Evolutionary conservation across 2,888 invertebrate genomes (phyloP).

Genomic region (Nasonia oneida): DNA sequence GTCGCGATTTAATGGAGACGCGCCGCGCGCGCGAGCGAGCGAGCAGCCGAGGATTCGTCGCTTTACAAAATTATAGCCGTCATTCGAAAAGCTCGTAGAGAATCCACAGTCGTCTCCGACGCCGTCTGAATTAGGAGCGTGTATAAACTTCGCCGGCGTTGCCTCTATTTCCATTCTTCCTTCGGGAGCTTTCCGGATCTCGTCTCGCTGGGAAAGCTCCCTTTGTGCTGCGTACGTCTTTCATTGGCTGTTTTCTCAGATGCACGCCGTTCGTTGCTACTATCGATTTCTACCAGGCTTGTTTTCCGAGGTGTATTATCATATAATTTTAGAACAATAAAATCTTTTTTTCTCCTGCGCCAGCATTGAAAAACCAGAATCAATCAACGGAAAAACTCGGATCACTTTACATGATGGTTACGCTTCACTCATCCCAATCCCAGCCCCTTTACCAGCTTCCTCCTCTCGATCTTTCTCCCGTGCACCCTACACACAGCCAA

Average conservation of each 20-base stretch:
- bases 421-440: neutral
- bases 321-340: too few relatives aligned
- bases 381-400: neutral
- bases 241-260: neutral
- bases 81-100: constrained; percentile 46
- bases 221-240: neutral
- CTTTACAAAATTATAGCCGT: constrained; percentile 54
- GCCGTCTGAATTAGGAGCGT: constrained; percentile 50
- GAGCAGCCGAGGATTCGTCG: constrained; percentile 30
- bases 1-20: constrained; percentile 49
- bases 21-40: neutral
- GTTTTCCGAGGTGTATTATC: neutral
- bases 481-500: neutral
- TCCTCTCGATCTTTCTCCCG: neutral
- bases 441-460: neutral
- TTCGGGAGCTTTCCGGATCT: neutral
- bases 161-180: constrained; percentile 9
- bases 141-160: constrained; percentile 40
- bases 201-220: neutral
- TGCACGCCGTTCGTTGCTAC: neutral
- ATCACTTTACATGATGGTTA: neutral
- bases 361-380: neutral
- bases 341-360: too few relatives aligned
- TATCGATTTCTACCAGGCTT: neutral
- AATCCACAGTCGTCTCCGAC: constrained; percentile 23